Base-by-base conservation (phyloP, 2,888 invertebrate genomes). In the Prosopocoilus inquinatus region DNA sequence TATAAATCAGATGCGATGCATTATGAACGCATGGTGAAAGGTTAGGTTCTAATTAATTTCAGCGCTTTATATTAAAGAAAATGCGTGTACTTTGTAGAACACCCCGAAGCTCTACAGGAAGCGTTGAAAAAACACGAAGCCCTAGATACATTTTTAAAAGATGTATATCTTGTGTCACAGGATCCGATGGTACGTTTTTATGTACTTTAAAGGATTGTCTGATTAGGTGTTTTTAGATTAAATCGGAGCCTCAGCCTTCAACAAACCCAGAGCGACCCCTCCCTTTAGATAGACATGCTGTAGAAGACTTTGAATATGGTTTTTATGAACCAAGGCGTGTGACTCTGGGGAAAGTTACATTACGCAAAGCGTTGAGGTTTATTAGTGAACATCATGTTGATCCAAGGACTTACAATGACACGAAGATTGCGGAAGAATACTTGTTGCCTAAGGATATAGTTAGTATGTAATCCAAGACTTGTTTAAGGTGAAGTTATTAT, bases 121-220 rank as follows among this genome's bases (percentile, higher is more conserved):
- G 77, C 86, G n/a, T 76, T 81, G 55, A 82, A 74, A 65, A 90
- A 89, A 73, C 80, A 91, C 73, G 48, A 69, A 5, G 71, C 66
- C n/a, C 79, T 91, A 9, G 83, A 90, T 67, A 75, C 79, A 34
- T 78, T 85, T 70, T 78, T 91, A 57, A 88, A 84, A 75, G 79
- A 83, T 72, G 85, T 91, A 77, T 91, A 83, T 82, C 89, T 92
- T 71, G 84, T 82, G 51, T 88, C 90, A 0, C 69, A 79, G 51
- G 86, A 85, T 52, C 75, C 76, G 53, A 47, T 41, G 41, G 64
- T 64, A 60, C 47, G 55, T 50, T 57, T 15, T 16, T 50, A 36
- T 51, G 28, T 48, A 32, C 38, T 9, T 13, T 59, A 58, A 38
- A 9, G 36, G 47, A 35, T 35, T 16, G 44, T 36, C 36, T 53